A percentile compares a stretch with the other conserved stretches of the same genome.
These are phyloP conservation scores for Platycheirus albimanus DNA, from an alignment of 2,888 invertebrate genomes.

Conservation along the genomic window DNA sequence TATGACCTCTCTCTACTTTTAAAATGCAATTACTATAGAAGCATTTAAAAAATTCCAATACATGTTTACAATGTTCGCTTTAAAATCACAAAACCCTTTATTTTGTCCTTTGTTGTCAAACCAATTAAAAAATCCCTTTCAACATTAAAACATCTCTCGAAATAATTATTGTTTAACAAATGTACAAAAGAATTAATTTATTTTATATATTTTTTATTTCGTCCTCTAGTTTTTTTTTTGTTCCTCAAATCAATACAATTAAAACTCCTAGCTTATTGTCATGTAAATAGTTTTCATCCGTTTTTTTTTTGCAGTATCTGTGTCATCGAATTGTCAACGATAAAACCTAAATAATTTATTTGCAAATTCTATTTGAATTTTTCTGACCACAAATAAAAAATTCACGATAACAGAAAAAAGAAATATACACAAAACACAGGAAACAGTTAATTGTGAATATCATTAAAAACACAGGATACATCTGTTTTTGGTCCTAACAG, in stretches of 20 bases:
- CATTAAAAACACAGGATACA: constrained; percentile 54
- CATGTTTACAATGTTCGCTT: too few relatives aligned
- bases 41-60: too few relatives aligned
- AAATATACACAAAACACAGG: constrained; percentile 26
- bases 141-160: too few relatives aligned
- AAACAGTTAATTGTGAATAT: constrained; percentile 51
- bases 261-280: constrained; percentile 36
- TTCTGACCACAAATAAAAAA: constrained; percentile 40
- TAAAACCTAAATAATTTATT: constrained; percentile 50
- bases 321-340: constrained; percentile 26
- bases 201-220: too few relatives aligned
- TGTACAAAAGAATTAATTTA: constrained; percentile 20
- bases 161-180: constrained; percentile 10
- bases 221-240: constrained; percentile 3
- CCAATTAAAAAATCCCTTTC: constrained; percentile 14
- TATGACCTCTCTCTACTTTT: too few relatives aligned
- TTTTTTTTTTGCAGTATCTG: background rate
- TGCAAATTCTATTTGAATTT: constrained; percentile 60
- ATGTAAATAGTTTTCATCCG: constrained; percentile 38
- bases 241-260: background rate
- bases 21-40: too few relatives aligned
- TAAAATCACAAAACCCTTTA: too few relatives aligned
- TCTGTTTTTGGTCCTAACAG: constrained; percentile 56
- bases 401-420: constrained; percentile 5
- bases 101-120: background rate